Evolutionary conservation across 2,113 vertebrate species (phyloP).

Genomic region (Eulemur rufifrons): DNA sequence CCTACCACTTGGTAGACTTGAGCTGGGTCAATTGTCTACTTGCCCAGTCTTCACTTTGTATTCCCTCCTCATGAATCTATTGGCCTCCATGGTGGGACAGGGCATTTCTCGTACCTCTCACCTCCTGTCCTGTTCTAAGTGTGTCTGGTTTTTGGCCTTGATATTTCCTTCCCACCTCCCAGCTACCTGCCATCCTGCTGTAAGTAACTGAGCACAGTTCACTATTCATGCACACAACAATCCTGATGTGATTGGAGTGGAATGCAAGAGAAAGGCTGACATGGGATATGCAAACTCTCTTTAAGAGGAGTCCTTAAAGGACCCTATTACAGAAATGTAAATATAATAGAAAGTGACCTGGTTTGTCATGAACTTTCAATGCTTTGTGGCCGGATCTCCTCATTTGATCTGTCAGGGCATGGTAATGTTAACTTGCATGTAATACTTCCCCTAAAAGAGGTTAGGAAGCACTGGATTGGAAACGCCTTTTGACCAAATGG

Average conservation of each 20-base stretch:
- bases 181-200: not conserved
- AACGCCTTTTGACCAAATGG: slow-evolving; percentile 61
- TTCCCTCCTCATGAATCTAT: rapidly evolving
- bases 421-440: slow-evolving; percentile 47
- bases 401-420: slow-evolving; percentile 71
- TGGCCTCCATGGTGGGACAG: not conserved
- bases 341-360: slow-evolving; percentile 63
- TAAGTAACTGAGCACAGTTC: not conserved
- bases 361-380: slow-evolving; percentile 60
- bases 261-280: not conserved
- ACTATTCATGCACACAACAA: not conserved
- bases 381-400: slow-evolving; percentile 41
- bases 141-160: not conserved
- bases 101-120: not conserved
- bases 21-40: too few relatives aligned
- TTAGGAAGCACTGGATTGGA: slow-evolving; percentile 66
- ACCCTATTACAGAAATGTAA: slow-evolving; percentile 26
- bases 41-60: not conserved
- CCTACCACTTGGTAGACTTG: too few relatives aligned
- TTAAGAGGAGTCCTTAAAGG: slow-evolving; percentile 10
- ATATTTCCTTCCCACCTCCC: not conserved
- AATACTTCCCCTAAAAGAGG: slow-evolving; percentile 54
- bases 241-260: not conserved
- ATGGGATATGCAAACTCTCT: not conserved
- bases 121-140: rapidly evolving